Conservation (phyloP, 2,888 invertebrate genomes). For the Ormyrus thymus region DNA sequence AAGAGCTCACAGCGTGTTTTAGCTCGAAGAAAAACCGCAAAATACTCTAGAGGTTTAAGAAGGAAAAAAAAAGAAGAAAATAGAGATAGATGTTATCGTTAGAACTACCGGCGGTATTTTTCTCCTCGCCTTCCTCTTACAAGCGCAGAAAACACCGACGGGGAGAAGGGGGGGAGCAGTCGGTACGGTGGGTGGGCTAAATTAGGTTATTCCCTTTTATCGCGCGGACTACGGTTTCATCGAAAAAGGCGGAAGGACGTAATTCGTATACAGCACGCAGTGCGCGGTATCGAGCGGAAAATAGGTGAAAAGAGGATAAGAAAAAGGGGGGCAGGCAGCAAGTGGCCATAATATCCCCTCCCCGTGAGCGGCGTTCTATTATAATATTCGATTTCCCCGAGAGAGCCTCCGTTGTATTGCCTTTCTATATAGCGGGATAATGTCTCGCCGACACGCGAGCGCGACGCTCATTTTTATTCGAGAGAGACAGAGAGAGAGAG, state of each 20-base stretch:
- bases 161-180: background rate
- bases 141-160: slow-evolving; percentile 4
- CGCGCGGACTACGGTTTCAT: slow-evolving; percentile 33
- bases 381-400: slow-evolving; percentile 65
- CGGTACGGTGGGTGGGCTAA: slow-evolving; percentile 14
- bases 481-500: slow-evolving; percentile 23
- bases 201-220: slow-evolving; percentile 56
- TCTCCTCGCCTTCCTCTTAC: slow-evolving; percentile 4
- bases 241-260: slow-evolving; percentile 52
- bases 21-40: no score
- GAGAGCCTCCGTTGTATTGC: slow-evolving; percentile 63
- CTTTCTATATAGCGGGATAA: slow-evolving; percentile 66
- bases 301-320: slow-evolving; percentile 29
- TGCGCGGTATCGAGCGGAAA: slow-evolving; percentile 34
- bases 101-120: slow-evolving; percentile 24
- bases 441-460: slow-evolving; percentile 70
- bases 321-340: slow-evolving; percentile 31
- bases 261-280: slow-evolving; percentile 29
- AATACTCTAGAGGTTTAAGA: no score
- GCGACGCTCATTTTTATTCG: slow-evolving; percentile 1
- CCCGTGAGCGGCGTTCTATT: slow-evolving; percentile 58
- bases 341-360: slow-evolving; percentile 17
- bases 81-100: no score
- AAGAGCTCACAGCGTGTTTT: no score
- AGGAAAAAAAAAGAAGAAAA: no score